Conservation (phyloP, 2,888 invertebrate species). For the Abrostola tripartita region DNA sequence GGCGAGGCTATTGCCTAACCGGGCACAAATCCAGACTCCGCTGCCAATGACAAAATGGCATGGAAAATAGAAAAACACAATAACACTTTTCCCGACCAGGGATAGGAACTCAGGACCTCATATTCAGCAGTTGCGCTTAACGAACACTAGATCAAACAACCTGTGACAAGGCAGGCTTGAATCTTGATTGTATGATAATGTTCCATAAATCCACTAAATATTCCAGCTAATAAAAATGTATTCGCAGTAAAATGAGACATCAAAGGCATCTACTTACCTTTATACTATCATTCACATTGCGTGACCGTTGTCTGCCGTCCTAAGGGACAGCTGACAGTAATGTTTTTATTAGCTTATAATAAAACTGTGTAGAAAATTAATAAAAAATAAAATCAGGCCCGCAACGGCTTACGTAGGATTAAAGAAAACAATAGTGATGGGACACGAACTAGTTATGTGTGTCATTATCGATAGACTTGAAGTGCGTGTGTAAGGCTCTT, state of each 20-base stretch:
- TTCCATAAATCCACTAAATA: no score
- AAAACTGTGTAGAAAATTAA: conserved; percentile 58
- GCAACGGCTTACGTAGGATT: conserved; percentile 71
- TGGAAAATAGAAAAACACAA: no score
- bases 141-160: no score
- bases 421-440: conserved; percentile 69
- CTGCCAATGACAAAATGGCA: no score
- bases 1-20: no score
- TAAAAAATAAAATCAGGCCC: conserved; percentile 65
- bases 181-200: no score
- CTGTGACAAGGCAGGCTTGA: no score
- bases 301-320: conserved; percentile 23
- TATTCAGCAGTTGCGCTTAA: no score
- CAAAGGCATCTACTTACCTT: background rate
- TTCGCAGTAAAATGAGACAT: background rate
- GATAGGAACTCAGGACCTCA: no score
- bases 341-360: conserved; percentile 20
- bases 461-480: conserved; percentile 57
- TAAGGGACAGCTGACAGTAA: conserved; percentile 17
- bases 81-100: no score
- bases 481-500: conserved; percentile 4
- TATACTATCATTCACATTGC: conserved; percentile 13
- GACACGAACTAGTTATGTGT: conserved; percentile 18
- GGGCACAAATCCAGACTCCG: no score
- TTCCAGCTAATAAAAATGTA: background rate